These are phyloP conservation scores for Ferdinandea cuprea DNA, from an alignment of 2,888 invertebrate genomes.

Conservation along the genomic window DNA sequence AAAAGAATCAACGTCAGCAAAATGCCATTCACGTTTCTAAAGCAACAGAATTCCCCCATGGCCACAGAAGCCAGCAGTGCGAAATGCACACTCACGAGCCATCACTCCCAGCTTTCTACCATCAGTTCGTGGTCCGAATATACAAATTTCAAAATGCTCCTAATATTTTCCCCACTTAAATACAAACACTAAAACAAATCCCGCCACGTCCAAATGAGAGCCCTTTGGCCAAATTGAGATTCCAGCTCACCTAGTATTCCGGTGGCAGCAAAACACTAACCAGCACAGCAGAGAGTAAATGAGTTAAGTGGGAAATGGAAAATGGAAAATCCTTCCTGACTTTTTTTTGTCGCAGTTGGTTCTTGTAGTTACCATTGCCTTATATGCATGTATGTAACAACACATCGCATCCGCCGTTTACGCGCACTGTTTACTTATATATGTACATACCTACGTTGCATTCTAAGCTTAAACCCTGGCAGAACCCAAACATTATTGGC, in stretches of 20 bases:
- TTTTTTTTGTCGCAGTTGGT: slow-evolving; percentile 23
- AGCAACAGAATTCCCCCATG: background rate
- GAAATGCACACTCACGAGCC: slow-evolving; percentile 21
- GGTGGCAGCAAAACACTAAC: slow-evolving; percentile 10
- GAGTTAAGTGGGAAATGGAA: slow-evolving; percentile 46
- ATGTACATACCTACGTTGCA: slow-evolving; percentile 12
- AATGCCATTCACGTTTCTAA: background rate
- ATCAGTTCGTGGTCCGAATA: slow-evolving; percentile 41
- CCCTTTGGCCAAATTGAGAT: slow-evolving; percentile 42
- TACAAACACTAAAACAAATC: slow-evolving; percentile 17
- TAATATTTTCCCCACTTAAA: slow-evolving; percentile 11
- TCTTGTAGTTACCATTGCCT: slow-evolving; percentile 3
- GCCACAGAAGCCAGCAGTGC: slow-evolving; percentile 15
- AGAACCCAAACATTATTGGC: slow-evolving; percentile 29
- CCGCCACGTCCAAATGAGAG: slow-evolving; percentile 34
- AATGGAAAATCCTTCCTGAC: slow-evolving; percentile 33
- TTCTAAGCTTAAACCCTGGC: slow-evolving; percentile 13
- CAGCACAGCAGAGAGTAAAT: slow-evolving; percentile 17
- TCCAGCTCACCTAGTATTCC: slow-evolving; percentile 46
- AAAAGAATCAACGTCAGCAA: background rate
- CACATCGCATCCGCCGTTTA: background rate
- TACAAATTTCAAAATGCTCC: slow-evolving; percentile 16
- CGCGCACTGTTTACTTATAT: slow-evolving; percentile 18
- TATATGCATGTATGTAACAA: background rate
- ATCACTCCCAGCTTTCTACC: slow-evolving; percentile 14